phyloP scores from a whole-genome alignment of 2,888 invertebrate genomes.

The Polylopha cassiicola region DNA sequence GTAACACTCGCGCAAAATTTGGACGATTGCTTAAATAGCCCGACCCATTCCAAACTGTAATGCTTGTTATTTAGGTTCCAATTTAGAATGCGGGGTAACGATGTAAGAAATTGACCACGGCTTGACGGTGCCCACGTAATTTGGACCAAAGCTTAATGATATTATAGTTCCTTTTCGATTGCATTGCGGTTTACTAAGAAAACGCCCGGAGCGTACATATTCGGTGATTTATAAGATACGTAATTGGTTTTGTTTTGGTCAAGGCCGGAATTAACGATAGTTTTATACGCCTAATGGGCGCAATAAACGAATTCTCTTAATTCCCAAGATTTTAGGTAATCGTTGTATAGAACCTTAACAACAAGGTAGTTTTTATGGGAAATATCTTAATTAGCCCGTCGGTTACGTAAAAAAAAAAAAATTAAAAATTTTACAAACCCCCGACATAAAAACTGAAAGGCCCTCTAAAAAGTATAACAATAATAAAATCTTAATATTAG shows the following conservation, averaged over 20 bases:
- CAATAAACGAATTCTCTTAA: slow-evolving; percentile 48
- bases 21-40: too few species aligned
- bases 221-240: slow-evolving; percentile 59
- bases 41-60: too few species aligned
- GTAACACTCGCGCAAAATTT: not conserved
- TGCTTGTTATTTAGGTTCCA: too few species aligned
- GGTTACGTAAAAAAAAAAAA: too few species aligned
- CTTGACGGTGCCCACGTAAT: not conserved
- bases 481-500: too few species aligned
- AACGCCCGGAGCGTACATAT: slow-evolving; percentile 35
- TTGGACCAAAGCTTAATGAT: slow-evolving; percentile 2
- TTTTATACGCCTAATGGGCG: slow-evolving; percentile 58
- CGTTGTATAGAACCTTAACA: slow-evolving; percentile 9
- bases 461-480: too few species aligned
- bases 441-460: too few species aligned
- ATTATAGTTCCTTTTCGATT: slow-evolving; percentile 3
- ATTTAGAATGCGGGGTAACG: slow-evolving; percentile 1
- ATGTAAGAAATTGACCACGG: slow-evolving; percentile 10
- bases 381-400: too few species aligned
- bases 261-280: slow-evolving; percentile 58
- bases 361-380: too few species aligned
- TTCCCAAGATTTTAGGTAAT: slow-evolving; percentile 25
- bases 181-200: slow-evolving; percentile 1
- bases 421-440: too few species aligned
- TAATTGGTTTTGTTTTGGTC: slow-evolving; percentile 67